These are phyloP conservation scores for Ectobius pallidus DNA, from an alignment of 2,888 invertebrate genomes.

Conservation along the genomic window DNA sequence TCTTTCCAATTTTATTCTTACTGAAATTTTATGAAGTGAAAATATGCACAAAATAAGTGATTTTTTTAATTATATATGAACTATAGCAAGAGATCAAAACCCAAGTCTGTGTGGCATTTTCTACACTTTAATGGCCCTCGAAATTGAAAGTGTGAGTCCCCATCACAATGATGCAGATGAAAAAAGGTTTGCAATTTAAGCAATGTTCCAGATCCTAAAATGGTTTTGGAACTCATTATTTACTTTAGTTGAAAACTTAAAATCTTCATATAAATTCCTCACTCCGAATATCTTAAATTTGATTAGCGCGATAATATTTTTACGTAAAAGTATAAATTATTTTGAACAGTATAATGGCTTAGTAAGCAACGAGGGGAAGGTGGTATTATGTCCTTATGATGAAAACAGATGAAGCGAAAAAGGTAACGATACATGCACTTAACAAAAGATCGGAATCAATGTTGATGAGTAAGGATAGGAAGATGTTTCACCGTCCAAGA, in stretches of 20 bases:
- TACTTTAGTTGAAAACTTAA: neutral
- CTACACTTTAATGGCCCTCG: slow-evolving; percentile 41
- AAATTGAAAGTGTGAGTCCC: slow-evolving; percentile 42
- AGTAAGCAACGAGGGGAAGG: neutral
- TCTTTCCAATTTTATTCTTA: slow-evolving; percentile 4
- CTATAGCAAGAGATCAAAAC: neutral
- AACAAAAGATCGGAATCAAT: no score
- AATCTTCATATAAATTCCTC: neutral
- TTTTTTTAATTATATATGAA: slow-evolving; percentile 29
- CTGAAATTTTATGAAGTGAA: slow-evolving; percentile 16
- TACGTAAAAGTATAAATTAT: no score
- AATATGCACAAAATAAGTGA: slow-evolving; percentile 24
- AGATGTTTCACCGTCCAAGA: no score
- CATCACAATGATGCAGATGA: slow-evolving; percentile 40
- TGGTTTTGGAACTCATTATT: slow-evolving; percentile 21
- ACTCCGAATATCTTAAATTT: neutral
- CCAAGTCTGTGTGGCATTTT: slow-evolving; percentile 26
- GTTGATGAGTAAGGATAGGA: no score
- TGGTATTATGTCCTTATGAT: slow-evolving; percentile 1
- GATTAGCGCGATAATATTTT: no score
- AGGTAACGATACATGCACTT: slow-evolving; percentile 19
- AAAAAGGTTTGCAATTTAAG: slow-evolving; percentile 42
- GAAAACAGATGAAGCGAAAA: slow-evolving; percentile 4
- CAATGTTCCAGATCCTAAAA: slow-evolving; percentile 21
- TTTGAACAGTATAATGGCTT: no score